phyloP scores from a whole-genome alignment of 2,888 invertebrate genomes.

The Dolichomitus sp. region DNA sequence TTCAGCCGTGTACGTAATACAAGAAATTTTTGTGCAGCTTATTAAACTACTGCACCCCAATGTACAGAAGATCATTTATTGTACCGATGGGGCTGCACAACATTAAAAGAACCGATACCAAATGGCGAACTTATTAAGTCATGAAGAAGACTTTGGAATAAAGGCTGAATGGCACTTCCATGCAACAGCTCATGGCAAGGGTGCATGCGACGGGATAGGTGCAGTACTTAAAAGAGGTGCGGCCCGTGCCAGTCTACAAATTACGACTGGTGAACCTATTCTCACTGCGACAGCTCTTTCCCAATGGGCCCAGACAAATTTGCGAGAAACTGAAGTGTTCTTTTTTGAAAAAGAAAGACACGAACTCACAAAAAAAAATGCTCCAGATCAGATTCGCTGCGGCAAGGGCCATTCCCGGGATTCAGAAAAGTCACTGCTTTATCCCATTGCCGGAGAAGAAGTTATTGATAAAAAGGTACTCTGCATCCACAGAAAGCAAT shows the following conservation, averaged over 20 bases:
- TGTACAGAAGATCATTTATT: conserved; percentile 16
- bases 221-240: conserved; percentile 66
- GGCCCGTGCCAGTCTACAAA: conserved; percentile 22
- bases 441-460: no score
- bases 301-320: conserved; percentile 33
- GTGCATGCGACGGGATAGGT: conserved; percentile 72
- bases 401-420: no score
- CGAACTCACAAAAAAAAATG: no score
- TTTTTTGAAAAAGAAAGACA: neutral
- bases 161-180: conserved; percentile 74
- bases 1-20: conserved; percentile 57
- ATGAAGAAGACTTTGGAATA: conserved; percentile 57
- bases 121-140: conserved; percentile 39
- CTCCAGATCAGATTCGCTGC: no score
- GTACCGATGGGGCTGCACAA: conserved; percentile 39
- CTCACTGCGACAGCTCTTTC: conserved; percentile 28
- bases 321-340: conserved; percentile 8
- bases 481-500: no score
- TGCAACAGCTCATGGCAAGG: conserved; percentile 72
- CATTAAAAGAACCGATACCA: conserved; percentile 40
- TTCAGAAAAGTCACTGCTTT: no score
- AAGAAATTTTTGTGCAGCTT: conserved; percentile 28
- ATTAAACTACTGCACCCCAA: neutral
- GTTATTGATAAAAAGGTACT: no score
- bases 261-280: conserved; percentile 36